These are phyloP conservation scores for Sitta carolinensis DNA, from an alignment of 2,797 vertebrate species.

Conservation along the genomic window DNA sequence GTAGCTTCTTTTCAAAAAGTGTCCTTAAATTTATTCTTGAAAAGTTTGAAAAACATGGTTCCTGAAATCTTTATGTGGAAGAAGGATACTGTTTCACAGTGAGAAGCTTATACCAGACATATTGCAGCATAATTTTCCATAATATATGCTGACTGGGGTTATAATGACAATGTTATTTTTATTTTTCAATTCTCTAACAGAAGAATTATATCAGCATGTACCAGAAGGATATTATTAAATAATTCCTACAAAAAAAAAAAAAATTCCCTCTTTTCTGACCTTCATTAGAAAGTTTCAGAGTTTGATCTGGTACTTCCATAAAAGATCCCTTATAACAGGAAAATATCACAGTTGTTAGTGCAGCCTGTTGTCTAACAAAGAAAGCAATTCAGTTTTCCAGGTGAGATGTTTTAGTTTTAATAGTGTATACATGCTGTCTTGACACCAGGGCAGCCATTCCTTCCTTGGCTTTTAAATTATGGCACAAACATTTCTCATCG, in stretches of 20 bases:
- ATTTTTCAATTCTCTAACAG: slow-evolving; percentile 11
- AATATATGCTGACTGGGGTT: slow-evolving; percentile 32
- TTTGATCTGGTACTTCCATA: slow-evolving; percentile 29
- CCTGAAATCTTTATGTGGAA: slow-evolving; percentile 34
- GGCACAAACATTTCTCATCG: slow-evolving; percentile 68
- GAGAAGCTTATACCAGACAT: not conserved
- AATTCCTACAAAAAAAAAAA: not conserved
- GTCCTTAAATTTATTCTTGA: slow-evolving; percentile 29
- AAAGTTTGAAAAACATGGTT: not conserved
- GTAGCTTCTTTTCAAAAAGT: not conserved
- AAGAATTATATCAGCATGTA: not conserved
- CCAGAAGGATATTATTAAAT: not conserved
- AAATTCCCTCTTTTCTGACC: not conserved
- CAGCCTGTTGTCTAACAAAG: slow-evolving; percentile 66
- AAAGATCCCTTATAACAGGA: slow-evolving; percentile 22
- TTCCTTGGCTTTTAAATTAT: slow-evolving; percentile 72
- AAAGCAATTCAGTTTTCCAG: slow-evolving; percentile 67
- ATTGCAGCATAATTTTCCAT: slow-evolving; percentile 25
- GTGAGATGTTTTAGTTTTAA: slow-evolving; percentile 67
- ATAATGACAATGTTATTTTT: slow-evolving; percentile 21
- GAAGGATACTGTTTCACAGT: slow-evolving; percentile 11
- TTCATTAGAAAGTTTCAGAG: slow-evolving; percentile 40
- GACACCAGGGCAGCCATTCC: slow-evolving; percentile 64
- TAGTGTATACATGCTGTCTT: slow-evolving; percentile 67
- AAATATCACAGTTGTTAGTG: slow-evolving; percentile 29